Base-by-base conservation (phyloP, 2,113 vertebrate genomes). In the Geococcyx californianus region DNA sequence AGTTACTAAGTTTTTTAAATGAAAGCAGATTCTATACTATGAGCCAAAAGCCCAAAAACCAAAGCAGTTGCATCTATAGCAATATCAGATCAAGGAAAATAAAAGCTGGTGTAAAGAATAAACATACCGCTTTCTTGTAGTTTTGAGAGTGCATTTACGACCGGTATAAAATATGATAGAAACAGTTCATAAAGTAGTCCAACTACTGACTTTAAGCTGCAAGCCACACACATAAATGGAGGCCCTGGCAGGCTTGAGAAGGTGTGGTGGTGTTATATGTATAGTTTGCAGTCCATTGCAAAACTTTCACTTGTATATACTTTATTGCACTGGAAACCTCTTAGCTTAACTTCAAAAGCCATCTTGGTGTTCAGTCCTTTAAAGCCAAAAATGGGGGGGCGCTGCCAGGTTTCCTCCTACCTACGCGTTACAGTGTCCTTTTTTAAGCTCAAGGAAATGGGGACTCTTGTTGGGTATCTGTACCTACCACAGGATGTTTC, bases 61-160 rank as follows among this genome's bases (percentile, higher is more conserved):
- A 97, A 95, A 98, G 97, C 98, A 98, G 88, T 97, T 97, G 94
- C 96, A 98, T 97, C 98, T 98, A 98, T 94, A 99, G 97, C 96
- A 97, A 98, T 98, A 97, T 98, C 91, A 98, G 94, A 98, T 92
- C 96, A 98, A 98, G 95, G 97, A 98, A 98, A 98, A 97, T 89
- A 98, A 97, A 98, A 98, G 98, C 98, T 98, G 98, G 98, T 99
- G 98, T 98, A 98, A 99, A 98, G 98, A 98, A 98, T 98, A 98
- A 98, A 99, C 99, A 99, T 99, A 99, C 99, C 99, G 98, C 98
- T 98, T 99, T 99, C 99, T 98, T 98, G 99, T 98, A 98, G 98
- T 99, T 99, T 99, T 98, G 98, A 98, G 98, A 98, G 98, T 98
- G 98, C 98, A 98, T 98, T 98, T 98, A 98, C 98, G 98, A 98